Conservation (phyloP, 2,113 vertebrate species). For the Anser brachyrhynchus region DNA sequence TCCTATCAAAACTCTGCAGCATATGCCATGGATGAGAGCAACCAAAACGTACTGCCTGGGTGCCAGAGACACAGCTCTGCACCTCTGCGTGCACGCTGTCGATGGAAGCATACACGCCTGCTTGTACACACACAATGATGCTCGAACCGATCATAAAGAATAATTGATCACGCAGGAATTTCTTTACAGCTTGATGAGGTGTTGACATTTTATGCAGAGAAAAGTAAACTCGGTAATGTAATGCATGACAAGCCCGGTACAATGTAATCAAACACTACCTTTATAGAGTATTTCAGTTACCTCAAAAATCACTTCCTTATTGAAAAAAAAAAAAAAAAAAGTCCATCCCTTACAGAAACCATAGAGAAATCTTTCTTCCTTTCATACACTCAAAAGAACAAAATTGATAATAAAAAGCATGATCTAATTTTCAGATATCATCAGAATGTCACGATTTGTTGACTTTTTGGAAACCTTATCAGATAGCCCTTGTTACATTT, state of each 20-base stretch:
- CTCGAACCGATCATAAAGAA: background rate
- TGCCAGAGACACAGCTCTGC: fast-evolving
- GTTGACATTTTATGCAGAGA: background rate
- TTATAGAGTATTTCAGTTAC: background rate
- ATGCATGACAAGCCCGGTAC: background rate
- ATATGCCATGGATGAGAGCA: fast-evolving
- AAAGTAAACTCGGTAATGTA: background rate
- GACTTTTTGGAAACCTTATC: background rate
- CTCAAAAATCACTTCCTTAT: background rate
- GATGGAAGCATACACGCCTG: background rate
- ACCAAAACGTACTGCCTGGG: background rate
- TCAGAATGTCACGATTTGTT: background rate
- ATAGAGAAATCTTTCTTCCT: background rate
- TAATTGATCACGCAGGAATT: background rate
- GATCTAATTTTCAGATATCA: background rate
- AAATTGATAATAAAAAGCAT: background rate
- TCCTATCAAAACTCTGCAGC: background rate
- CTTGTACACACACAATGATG: fast-evolving
- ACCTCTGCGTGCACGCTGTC: fast-evolving
- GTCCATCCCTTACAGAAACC: background rate
- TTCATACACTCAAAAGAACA: background rate
- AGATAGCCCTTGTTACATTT: background rate
- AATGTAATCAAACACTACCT: background rate
- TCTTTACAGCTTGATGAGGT: conserved; percentile 14
- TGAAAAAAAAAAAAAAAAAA: background rate